Evolutionary conservation across 2,797 vertebrate species (phyloP), one percentile per base, ranked within the genome.

Genomic region (Bradypodion pumilum): DNA sequence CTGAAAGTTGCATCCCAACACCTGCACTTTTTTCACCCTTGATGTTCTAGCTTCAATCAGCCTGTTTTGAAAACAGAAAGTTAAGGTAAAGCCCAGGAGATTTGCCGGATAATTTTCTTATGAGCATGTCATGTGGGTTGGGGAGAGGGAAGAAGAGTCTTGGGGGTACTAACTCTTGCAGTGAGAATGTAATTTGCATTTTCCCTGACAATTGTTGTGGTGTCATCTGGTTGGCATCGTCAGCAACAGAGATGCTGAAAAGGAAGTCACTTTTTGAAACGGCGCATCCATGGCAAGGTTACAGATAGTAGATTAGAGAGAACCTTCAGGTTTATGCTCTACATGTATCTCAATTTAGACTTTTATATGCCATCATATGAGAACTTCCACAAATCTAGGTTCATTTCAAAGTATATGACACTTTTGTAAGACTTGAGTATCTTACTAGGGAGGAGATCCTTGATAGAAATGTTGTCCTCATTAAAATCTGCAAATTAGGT

Each of bases 351-450:
- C 27, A 0, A 37, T 44, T 13, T 44, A 49, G 62, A 78, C 86
- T 80, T 85, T 89, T 3, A 0, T 85, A 82, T 73, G 81, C n/a
- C 60, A 56, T 69, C 1, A 78, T 29, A 74, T 81, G 68, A 44
- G 75, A 86, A 32, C 49, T 92, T 84, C 27, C 35, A 74, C 89
- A 63, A 72, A 78, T 78, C 84, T 56, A 32, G 78, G 42, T 86
- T 92, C 80, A 72, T 90, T 89, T 89, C 49, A 42, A 76, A 85
- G 37, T 27, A 4, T 27, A 0, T 70, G 63, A 62, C 91, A 86
- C 74, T 40, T 59, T 4, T 15, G 37, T 60, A 1, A 60, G 85
- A 74, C 79, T n/a, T 87, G 65, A 40, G 32, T 74, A 23, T 27
- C 7, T 73, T 32, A 56, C 81, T 78, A 86, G 44, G 81, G 7